Base-by-base conservation (phyloP, 2,888 invertebrate genomes). In the Sinelater perroti region DNA sequence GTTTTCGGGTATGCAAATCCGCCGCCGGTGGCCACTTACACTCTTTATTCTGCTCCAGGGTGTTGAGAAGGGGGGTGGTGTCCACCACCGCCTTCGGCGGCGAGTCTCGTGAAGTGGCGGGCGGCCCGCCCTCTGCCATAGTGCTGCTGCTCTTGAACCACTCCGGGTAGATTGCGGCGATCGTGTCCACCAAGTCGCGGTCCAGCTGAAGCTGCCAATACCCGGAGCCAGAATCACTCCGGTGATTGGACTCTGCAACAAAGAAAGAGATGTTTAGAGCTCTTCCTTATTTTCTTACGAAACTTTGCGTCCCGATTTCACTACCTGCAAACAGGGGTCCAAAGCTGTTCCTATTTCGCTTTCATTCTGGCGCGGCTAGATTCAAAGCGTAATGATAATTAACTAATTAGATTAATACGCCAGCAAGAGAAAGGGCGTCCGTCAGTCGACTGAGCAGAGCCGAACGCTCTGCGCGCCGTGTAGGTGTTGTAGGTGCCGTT, bases 11-110 rank as follows among this genome's bases (percentile, higher is more conserved):
- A 31, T 20, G 45, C 45, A 45, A 45, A 30, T 45, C 42, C 10
- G 10, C 11, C 16, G 8, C 7, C 1, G 26, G 10, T 20, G 20
- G n/a, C 42, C 74, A 89, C 95, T 93, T 80, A 97, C 97, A 95
- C 88, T 97, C 95, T 85, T 97, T 97, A 80, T 97, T 97, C 80
- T 93, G 94, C 79, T 95, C 95, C 89, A 97, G 93, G 76, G 91
- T 88, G 71, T 92, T 90, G 76, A 93, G 92, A 72, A 97, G 85
- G 42, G 96, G 96, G 73, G 93, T 93, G 75, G 95, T 93, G 82
- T 97, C 97, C 73, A 97, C 93, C 79, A 93, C 87, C 75, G 93
- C 92, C 80, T 93, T 93, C 68, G 94, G 94, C 72, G 95, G 93
- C 69, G 93, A 93, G 72, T 81, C 80, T 72, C 85, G 80, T 76